Evolutionary conservation across 2,888 invertebrate species (phyloP), one percentile per base, ranked within the genome.

Genomic region (Drosophila diplacantha): DNA sequence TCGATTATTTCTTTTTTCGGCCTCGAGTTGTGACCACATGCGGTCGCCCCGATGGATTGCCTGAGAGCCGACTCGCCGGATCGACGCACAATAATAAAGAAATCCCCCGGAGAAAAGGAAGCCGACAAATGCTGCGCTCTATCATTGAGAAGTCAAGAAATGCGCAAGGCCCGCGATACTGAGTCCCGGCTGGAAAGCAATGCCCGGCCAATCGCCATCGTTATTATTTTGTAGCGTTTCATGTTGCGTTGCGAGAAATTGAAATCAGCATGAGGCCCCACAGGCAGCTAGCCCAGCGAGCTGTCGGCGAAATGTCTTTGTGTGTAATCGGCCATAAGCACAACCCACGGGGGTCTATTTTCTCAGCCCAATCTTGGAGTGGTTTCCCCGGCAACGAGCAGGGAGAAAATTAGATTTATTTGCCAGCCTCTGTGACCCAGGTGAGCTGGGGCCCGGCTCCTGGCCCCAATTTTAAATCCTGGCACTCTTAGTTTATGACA

Each of bases 211-310:
- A 79, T 76, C 80, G 74, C 62, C 77, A 79, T 78, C 76, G 76
- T 78, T 78, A 78, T 80, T 80, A 81, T 76, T 81, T 83, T 81
- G 83, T 75, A 76, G 78, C 72, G 73, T 71, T 83, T 83, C 75
- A 71, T 63, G 83, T 75, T 75, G 81, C 63, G 79, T 64, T 78
- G 56, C 72, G 63, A 75, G 72, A 81, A 80, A 83, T 80, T 83
- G 80, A 83, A 83, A 83, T 64, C 83, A 79, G 79, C 83, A 67
- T 82, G 78, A 47, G 57, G 76, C 68, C 65, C 63, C 58, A 38
- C 24, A 41, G 29, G 29, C 16, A 46, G 41, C 62, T 34, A 49
- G 59, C 58, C 61, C 69, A 55, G 59, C 41, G 47, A 55, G 64
- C 61, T 64, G 62, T 71, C 76, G 76, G 74, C 78, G 64, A 66